Evolutionary conservation across 2,797 vertebrate genomes (phyloP).

Genomic region (Coregonus suidteri): DNA sequence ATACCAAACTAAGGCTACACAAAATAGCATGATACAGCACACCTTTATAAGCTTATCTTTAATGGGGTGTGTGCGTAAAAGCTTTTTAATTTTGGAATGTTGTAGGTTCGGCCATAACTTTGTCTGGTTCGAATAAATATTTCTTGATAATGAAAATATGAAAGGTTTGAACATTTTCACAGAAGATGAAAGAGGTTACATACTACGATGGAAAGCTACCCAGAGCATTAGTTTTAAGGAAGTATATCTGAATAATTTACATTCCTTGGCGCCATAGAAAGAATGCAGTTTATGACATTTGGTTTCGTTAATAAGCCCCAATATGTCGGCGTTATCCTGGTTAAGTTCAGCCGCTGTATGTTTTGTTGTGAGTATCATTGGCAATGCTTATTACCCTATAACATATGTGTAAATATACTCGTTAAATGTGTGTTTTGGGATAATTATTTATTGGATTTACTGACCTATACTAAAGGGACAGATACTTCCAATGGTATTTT

Average conservation of each 20-base stretch:
- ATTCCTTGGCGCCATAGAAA: background rate
- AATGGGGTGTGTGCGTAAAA: background rate
- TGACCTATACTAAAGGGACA: conserved; percentile 19
- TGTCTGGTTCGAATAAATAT: background rate
- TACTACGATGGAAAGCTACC: background rate
- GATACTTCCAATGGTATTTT: background rate
- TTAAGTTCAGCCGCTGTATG: conserved; percentile 37
- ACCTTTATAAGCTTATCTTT: background rate
- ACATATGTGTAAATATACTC: conserved; percentile 81
- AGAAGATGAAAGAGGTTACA: background rate
- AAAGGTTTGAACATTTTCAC: background rate
- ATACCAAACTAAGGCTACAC: background rate
- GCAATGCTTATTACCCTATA: conserved; percentile 70
- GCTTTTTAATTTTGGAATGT: background rate
- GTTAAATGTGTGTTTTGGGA: conserved; percentile 63
- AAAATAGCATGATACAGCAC: background rate
- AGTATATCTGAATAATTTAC: conserved; percentile 18
- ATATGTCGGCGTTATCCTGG: conserved; percentile 27
- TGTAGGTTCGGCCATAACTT: background rate
- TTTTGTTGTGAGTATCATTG: conserved; percentile 56
- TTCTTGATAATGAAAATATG: background rate
- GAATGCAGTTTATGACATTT: conserved; percentile 16
- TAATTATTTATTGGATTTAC: conserved; percentile 14
- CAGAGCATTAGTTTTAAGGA: background rate
- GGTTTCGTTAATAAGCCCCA: conserved; percentile 31